Conservation (phyloP, 2,113 vertebrate species). For the Poeciliopsis retropinna region DNA sequence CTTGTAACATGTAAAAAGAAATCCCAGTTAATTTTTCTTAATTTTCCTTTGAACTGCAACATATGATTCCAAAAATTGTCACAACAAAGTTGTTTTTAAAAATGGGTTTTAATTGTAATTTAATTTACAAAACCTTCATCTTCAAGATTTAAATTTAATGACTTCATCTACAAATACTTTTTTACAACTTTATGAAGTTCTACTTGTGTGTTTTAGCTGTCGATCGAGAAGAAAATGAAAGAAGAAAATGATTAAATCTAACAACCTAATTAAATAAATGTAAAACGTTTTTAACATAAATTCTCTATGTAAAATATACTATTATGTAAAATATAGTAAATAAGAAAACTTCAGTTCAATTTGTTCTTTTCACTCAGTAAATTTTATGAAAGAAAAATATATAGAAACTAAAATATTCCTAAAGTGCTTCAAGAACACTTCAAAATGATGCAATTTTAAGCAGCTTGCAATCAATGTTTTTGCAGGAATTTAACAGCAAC, state of each 20-base stretch:
- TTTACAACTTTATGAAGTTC: neutral
- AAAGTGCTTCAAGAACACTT: neutral
- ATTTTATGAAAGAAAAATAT: neutral
- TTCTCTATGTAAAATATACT: neutral
- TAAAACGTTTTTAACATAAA: neutral
- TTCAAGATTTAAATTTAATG: neutral
- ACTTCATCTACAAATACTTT: neutral
- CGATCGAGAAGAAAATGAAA: neutral
- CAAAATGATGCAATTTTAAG: neutral
- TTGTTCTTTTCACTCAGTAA: neutral
- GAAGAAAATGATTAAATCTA: neutral
- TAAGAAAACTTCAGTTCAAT: neutral
- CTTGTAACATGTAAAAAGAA: too few species aligned
- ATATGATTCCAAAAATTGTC: too few species aligned
- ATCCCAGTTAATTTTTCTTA: neutral
- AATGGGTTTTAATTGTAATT: too few species aligned
- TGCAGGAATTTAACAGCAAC: neutral
- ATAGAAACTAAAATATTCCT: neutral
- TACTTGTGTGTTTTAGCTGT: neutral
- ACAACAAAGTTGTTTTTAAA: neutral
- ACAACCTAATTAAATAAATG: neutral
- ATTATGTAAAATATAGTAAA: neutral
- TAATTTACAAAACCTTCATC: neutral
- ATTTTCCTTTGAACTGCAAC: neutral
- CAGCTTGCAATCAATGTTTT: neutral